Evolutionary conservation across 2,888 invertebrate genomes (phyloP), one percentile per base, ranked within the genome.

Genomic region (Perizoma flavofasciatum): DNA sequence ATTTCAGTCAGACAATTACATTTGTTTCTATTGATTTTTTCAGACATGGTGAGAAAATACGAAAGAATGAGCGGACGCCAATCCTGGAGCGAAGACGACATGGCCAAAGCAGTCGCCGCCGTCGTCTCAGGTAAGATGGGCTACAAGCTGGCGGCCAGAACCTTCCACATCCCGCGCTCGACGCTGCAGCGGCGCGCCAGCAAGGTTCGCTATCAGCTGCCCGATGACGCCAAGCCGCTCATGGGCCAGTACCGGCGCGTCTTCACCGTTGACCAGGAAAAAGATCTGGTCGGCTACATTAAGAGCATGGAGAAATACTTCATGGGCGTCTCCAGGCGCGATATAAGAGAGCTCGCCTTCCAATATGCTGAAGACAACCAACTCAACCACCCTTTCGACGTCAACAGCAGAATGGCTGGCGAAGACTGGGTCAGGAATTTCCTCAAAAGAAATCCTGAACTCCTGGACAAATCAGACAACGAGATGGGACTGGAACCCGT

Each of bases 11-110:
- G 22, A 22, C 22, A 22, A 22, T 22, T 2, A 22, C 22, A 22
- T 22, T 22, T 22, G 22, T 22, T 22, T 22, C 3, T 22, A 22
- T 22, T 22, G 22, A 22, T 2, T 22, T 22, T n/a, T 87, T 54
- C 89, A 91, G 90, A 82, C 81, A 92, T 92, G 92, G 92, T 92
- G 74, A 84, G 92, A 69, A 90, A 89, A 81, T 92, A 92, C 86
- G 92, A 92, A 75, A 89, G 92, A 75, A 87, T 91, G 85, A 91
- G 90, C 71, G 92, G 92, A 62, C 88, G 92, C 63, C 92, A 91
- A 82, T 87, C 90, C 63, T 92, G 92, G 92, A 92, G 81, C 67
- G 92, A 92, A 70, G 89, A 89, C 66, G 92, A 92, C 60, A 92
- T 92, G 92, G 90, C 92, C 50, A 86, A 83, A 69, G 92, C 92